Conservation (phyloP, 1,140 invertebrate genomes). For the Drosophila dunni region DNA sequence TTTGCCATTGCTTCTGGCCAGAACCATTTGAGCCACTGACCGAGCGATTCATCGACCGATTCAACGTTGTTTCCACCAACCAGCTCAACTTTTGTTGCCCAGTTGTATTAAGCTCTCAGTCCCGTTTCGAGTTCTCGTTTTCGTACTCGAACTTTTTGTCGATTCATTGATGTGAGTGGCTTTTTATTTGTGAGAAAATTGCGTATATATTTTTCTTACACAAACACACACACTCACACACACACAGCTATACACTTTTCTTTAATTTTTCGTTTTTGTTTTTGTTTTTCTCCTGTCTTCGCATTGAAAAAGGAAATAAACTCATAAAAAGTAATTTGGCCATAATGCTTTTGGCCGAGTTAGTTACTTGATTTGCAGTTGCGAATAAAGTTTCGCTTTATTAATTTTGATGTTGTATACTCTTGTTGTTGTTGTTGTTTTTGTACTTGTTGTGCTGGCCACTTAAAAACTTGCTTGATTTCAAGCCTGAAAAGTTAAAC, state of each 20-base stretch:
- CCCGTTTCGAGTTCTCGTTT: constrained; percentile 35
- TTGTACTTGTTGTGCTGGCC: constrained; percentile 29
- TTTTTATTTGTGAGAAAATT: constrained; percentile 78
- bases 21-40: constrained; percentile 40
- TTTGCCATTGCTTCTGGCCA: constrained; percentile 45
- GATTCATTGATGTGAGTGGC: constrained; percentile 83
- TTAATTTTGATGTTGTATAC: constrained; percentile 71
- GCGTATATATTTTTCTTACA: constrained; percentile 55
- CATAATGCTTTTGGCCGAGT: constrained; percentile 78
- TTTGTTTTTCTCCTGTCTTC: constrained; percentile 26
- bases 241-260: background rate
- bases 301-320: constrained; percentile 79
- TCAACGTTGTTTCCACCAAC: background rate
- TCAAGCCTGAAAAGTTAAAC: constrained; percentile 56
- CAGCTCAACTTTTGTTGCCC: constrained; percentile 15
- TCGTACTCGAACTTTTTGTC: constrained; percentile 50
- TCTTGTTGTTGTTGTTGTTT: constrained; percentile 35
- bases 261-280: constrained; percentile 27
- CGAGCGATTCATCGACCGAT: constrained; percentile 21
- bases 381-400: constrained; percentile 83
- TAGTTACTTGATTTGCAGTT: constrained; percentile 83
- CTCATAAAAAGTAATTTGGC: constrained; percentile 83
- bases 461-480: constrained; percentile 69
- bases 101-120: constrained; percentile 1
- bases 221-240: background rate